Base-by-base conservation (phyloP, 2,797 vertebrate species). In the Parotocinclus haroldoi region DNA sequence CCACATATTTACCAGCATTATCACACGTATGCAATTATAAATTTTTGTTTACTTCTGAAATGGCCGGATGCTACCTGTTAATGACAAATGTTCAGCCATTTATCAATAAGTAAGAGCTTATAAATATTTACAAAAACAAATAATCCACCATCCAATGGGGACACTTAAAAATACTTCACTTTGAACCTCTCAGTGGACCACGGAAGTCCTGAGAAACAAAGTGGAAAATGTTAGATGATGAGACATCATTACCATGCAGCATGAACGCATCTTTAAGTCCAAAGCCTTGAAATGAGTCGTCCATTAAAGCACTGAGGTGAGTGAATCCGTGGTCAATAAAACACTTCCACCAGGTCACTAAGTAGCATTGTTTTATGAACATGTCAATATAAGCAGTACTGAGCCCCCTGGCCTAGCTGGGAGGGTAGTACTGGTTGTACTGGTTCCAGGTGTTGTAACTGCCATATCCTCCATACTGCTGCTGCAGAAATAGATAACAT, bases 391-490 rank as follows among this genome's bases (percentile, higher is more conserved):
- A 45, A 45, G 19, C 2, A 54, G 17, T 16, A 52, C 11, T 52
- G 42, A 49, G 14, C 27, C 11, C 17, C 12, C 19, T 39, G 10
- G 51, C 61, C 80, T 87, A 92, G 78, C 88, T 91, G 60, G 90
- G 85, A 19, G 91, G 88, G 68, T 93, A 94, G 73, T 91, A 93
- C 61, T 89, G 85, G 75, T 86, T 92, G 82, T 88, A 90, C 84
- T 92, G 91, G 83, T 88, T 91, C 92, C 93, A 94, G 37, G 88
- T 77, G 68, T 85, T 92, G 40, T 92, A 92, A 10, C 72, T 76
- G 38, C 87, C 86, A 4, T 92, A 93, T 63, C 58, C 80, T 50
- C 89, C 76, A 13, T 91, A 92, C 69, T 91, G 90, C 7, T 90
- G 88, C 72, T 88, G 89, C 77, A 87, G 68, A 36, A 69, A 44